These are phyloP conservation scores for Halictus ligatus DNA, from an alignment of 2,888 invertebrate species.

Conservation along the genomic window DNA sequence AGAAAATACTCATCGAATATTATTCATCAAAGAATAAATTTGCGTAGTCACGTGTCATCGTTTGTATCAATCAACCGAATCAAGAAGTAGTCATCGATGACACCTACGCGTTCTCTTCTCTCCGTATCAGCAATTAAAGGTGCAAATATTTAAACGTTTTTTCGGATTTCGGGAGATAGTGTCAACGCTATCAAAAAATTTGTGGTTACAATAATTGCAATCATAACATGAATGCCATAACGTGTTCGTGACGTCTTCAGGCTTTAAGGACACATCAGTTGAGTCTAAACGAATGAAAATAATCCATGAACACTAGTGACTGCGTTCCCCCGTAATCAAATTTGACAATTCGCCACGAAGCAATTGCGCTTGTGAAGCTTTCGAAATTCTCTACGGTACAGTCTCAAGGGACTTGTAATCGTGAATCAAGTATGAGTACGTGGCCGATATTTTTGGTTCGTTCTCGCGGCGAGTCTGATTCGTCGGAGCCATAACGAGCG, in stretches of 20 bases:
- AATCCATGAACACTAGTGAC: not conserved
- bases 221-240: not conserved
- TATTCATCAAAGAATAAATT: not conserved
- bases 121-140: slow-evolving; percentile 26
- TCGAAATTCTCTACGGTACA: slow-evolving; percentile 13
- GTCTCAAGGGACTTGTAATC: slow-evolving; percentile 25
- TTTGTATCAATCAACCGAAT: no score
- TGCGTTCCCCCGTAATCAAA: not conserved
- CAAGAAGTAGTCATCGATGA: not conserved
- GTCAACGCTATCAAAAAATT: slow-evolving; percentile 5
- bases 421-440: slow-evolving; percentile 31
- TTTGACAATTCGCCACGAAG: not conserved
- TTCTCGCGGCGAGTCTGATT: slow-evolving; percentile 14
- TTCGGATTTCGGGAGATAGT: not conserved
- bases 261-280: not conserved
- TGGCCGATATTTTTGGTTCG: slow-evolving; percentile 46
- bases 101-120: not conserved
- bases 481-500: slow-evolving; percentile 19
- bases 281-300: not conserved
- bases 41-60: not conserved
- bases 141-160: slow-evolving; percentile 49
- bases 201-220: not conserved
- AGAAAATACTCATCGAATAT: not conserved
- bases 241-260: not conserved
- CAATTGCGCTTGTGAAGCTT: slow-evolving; percentile 29